These are phyloP conservation scores for Eurois occulta DNA, from an alignment of 2,888 invertebrate genomes.

Conservation along the genomic window DNA sequence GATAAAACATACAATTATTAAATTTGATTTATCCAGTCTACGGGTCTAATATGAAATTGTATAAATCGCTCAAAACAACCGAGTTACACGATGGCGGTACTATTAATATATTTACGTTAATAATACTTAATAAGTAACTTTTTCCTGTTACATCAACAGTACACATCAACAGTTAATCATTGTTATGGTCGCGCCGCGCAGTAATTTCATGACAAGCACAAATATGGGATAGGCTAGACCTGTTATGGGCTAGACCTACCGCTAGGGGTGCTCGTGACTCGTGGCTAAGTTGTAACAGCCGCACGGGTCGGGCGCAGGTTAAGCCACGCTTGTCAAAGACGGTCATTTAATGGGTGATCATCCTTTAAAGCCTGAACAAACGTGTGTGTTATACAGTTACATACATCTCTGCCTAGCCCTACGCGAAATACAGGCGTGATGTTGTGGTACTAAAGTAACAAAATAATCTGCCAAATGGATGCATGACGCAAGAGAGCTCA, in stretches of 20 bases:
- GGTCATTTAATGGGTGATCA: background rate
- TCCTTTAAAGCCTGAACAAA: background rate
- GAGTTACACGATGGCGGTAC: background rate
- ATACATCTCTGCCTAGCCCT: background rate
- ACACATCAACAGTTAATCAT: too few relatives aligned
- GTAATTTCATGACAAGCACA: background rate
- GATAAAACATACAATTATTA: background rate
- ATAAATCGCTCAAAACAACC: background rate
- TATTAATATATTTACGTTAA: background rate
- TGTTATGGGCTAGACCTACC: too few relatives aligned
- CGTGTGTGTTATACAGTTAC: background rate
- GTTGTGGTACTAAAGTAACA: too few relatives aligned
- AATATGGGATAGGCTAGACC: background rate
- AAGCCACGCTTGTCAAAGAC: background rate
- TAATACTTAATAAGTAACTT: background rate
- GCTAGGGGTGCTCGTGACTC: too few relatives aligned
- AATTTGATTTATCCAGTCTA: background rate
- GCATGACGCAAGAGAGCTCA: background rate
- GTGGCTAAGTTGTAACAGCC: background rate
- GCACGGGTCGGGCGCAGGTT: background rate
- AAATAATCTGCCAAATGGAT: too few relatives aligned
- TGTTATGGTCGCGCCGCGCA: background rate
- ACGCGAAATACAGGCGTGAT: too few relatives aligned
- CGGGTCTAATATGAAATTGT: background rate
- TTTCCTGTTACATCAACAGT: constrained; percentile 22